Base-by-base conservation (phyloP, 1,140 invertebrate species). In the Asobara japonica region DNA sequence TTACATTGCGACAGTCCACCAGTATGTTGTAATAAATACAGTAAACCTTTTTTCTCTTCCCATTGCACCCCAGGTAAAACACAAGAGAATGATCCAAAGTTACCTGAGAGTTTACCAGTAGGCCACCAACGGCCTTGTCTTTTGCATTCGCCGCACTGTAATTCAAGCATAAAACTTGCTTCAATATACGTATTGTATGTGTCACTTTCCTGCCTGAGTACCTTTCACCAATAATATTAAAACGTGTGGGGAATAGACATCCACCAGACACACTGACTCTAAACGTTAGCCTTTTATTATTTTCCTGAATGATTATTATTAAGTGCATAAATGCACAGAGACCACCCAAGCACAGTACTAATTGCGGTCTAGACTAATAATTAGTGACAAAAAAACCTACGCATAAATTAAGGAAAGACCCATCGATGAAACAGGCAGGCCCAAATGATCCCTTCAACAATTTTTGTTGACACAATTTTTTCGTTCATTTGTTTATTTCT, bases 51-150 rank as follows among this genome's bases (percentile, higher is more conserved):
- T 74, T 77, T 70, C 73, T 73, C 69, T 31, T 27, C 41, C 45
- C 48, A 27, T 36, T 29, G 29, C 62, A 65, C 18, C 31, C 18
- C 45, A 69, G 48, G 29, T 31, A 48, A 29, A 69, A 33, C 20
- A 69, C 38, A 3, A 13, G 25, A 51, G 41, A 31, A 13, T 48
- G 16, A 67, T 56, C 51, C 51, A 56, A 56, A 56, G 51, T 13
- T 56, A 56, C 51, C 51, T 56, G 48, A 69, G 66, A 33, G 41
- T 27, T 51, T 29, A 61, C 31, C 41, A 22, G 41, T 48, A 72
- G 66, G 29, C 56, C 65, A 70, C 77, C 67, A 78, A 82, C 81
- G 82, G 80, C 81, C 82, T 82, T 83, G 81, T 80, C 79, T 81
- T 77, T 79, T 77, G 72, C 76, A 75, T 77, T 73, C 27, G 48